These are phyloP conservation scores for Nesidiocoris tenuis DNA, from an alignment of 2,888 invertebrate species.

Conservation along the genomic window DNA sequence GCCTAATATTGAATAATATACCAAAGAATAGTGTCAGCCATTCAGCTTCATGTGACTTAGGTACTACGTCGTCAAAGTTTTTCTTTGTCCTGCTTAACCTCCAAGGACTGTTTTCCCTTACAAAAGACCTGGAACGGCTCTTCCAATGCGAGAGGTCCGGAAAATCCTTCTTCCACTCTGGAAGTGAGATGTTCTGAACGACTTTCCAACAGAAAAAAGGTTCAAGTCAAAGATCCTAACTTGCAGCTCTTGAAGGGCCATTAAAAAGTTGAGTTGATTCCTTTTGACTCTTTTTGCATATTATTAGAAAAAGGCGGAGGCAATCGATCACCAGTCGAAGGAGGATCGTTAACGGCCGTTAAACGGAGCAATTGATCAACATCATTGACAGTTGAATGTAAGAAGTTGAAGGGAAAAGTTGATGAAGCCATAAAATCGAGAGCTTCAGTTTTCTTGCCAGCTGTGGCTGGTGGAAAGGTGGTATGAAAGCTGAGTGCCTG, in stretches of 20 bases:
- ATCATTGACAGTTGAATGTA: background rate
- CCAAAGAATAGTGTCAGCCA: too few species aligned
- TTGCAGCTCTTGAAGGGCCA: constrained; percentile 33
- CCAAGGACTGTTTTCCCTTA: background rate
- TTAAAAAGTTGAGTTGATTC: constrained; percentile 36
- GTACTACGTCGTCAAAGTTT: background rate
- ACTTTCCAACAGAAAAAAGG: constrained; percentile 10
- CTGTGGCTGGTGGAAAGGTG: too few species aligned
- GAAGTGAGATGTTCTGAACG: constrained; percentile 26
- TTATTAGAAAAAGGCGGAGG: constrained; percentile 6
- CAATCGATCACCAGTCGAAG: background rate
- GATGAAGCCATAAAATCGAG: background rate
- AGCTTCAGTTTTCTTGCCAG: background rate
- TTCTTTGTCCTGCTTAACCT: background rate
- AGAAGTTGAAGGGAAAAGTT: background rate
- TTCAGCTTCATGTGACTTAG: background rate
- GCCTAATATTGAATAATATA: too few species aligned
- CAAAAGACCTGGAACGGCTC: background rate
- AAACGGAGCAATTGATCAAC: background rate
- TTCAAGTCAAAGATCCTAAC: constrained; percentile 14
- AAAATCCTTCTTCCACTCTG: constrained; percentile 3
- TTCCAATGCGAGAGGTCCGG: background rate
- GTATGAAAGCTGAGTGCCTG: too few species aligned
- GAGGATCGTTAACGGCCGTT: background rate
- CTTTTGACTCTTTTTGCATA: constrained; percentile 25